Evolutionary conservation across 2,888 invertebrate genomes (phyloP), one percentile per base, ranked within the genome.

Genomic region (Melitaea athalia): DNA sequence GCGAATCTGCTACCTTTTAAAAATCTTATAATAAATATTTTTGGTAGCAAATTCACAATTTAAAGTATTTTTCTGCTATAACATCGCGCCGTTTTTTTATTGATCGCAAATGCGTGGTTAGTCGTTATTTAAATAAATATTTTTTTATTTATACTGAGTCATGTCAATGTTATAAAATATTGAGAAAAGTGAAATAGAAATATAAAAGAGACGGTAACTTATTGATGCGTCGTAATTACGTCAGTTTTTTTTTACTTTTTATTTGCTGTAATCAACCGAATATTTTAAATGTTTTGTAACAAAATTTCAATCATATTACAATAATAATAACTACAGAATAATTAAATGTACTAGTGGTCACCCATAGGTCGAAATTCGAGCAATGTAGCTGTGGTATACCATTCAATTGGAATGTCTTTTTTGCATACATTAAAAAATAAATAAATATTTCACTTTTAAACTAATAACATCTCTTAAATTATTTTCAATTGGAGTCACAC

Each of bases 1-100:
- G 62, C 62, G 68, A 74, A 75, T 73, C 71, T 74, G 67, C 70
- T 75, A 69, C 63, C 67, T 68, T 70, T 67, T 50, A 59, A 61
- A 66, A 63, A 59, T 59, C 43, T 68, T 17, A 24, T 55, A 4
- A 59, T 17, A 33, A 62, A 59, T 24, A 43, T 10, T 52, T 31
- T 15, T 15, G 57, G 33, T 42, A 57, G 38, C 57, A 57, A 57
- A 57, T 57, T 57, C 57, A 57, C 42, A 42, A 11, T 17, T 57
- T 7, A 42, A 57, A 38, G 15, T 42, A 57, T 57, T 38, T 57
- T 31, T 55, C 24, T 55, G 24, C 33, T 55, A 42, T 57, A 11
- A 42, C 7, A 55, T 33, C 57, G 57, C 57, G 57, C 42, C 38
- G 38, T 57, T 15, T 6, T 11, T 57, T 38, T 15, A n/a, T 8